A percentile compares a stretch with the other conserved stretches of the same genome.
These are phyloP conservation scores for Theonella swinhoei DNA, from an alignment of 37 sponge, comb jelly and placozoan genomes.

Conservation along the genomic window DNA sequence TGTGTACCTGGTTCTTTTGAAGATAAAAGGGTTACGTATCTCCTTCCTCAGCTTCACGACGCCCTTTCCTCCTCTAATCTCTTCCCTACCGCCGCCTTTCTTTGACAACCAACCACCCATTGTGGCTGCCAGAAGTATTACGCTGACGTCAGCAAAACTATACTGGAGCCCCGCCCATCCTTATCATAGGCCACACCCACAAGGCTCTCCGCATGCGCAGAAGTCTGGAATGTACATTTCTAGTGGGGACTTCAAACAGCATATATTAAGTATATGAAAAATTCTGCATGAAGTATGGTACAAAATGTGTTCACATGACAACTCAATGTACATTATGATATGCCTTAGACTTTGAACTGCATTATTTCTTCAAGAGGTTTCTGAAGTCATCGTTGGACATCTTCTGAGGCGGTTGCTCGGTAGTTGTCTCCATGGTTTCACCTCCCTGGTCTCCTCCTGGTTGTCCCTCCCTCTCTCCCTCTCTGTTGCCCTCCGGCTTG, in stretches of 20 bases:
- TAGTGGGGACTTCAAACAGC: no score
- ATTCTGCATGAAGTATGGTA: no score
- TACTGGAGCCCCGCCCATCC: not conserved
- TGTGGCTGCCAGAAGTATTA: not conserved
- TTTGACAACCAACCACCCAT: slow-evolving; percentile 26
- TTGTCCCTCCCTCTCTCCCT: not conserved
- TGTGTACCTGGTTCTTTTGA: slow-evolving; percentile 53
- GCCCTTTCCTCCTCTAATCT: not conserved
- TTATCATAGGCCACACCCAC: no score
- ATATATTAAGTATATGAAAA: no score
- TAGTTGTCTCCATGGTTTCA: not conserved
- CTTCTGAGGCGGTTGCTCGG: not conserved
- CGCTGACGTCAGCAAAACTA: not conserved
- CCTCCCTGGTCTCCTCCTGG: not conserved
- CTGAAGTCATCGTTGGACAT: slow-evolving; percentile 77
- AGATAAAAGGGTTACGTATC: slow-evolving; percentile 7
- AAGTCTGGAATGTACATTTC: no score
- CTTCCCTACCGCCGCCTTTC: not conserved
- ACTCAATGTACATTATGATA: no score
- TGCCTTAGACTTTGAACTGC: no score
- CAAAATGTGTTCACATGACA: no score
- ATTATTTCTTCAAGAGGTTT: no score
- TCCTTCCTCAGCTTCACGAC: slow-evolving; percentile 5
- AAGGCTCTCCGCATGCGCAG: no score
- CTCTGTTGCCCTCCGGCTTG: not conserved